Evolutionary conservation across 2,888 invertebrate genomes (phyloP), one percentile per base, ranked within the genome.

Genomic region (Mimumesa dahlbomi): DNA sequence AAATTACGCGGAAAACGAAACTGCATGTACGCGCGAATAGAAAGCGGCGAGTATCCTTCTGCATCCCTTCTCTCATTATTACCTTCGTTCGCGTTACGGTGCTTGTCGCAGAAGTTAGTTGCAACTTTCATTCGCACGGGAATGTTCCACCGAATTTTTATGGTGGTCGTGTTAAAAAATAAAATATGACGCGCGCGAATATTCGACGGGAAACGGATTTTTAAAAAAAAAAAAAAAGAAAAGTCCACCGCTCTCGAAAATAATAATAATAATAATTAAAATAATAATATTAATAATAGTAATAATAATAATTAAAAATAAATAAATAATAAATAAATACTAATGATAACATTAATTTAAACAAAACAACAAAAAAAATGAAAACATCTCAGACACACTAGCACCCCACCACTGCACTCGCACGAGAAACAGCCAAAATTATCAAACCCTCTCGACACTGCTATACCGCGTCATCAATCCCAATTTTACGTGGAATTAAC

Each of bases 401-500:
- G 58, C 70, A 75, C 70, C n/a, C 59, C 48, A 59, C 70, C 73
- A 70, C 59, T 64, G 73, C 73, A 75, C 57, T 67, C 50, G 67
- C 70, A 78, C 77, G 67, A 38, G 48, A 62, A 48, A 68, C 69
- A 70, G 62, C 62, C 69, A 46, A 70, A 72, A 74, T 68, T 78
- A 81, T 84, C 79, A 67, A n/a, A 75, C 76, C 72, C 73, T 76
- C 78, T 73, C 82, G 73, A 84, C 81, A 79, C 79, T 76, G 73
- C 69, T 77, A 50, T 79, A 80, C 81, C 77, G 84, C 81, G 80
- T 83, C 82, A 82, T 79, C 71, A 50, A 79, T 74, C 75, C 75
- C 78, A 79, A 82, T 82, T 80, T 71, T 67, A 71, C 67, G 68
- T 79, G 81, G 78, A 81, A 84, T 82, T 82, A n/a, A 73, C 83